phyloP scores from a whole-genome alignment of 2,113 vertebrate species.

The Osmerus mordax region DNA sequence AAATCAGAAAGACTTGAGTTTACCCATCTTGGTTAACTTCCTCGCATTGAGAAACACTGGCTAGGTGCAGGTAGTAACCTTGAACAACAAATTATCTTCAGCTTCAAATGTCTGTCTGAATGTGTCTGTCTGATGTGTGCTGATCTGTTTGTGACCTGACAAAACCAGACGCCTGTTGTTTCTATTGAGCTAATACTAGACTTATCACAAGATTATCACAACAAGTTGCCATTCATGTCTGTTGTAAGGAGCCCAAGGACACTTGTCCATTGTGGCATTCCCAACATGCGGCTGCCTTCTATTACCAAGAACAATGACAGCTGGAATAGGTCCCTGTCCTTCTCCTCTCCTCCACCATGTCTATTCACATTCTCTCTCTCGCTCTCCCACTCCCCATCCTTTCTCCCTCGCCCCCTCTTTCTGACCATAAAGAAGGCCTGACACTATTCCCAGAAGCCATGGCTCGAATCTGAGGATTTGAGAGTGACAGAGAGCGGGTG shows the following conservation, averaged over 20 bases:
- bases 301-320: slow-evolving; percentile 44
- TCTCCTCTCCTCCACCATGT: background rate
- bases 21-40: no score
- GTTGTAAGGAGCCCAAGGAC: slow-evolving; percentile 54
- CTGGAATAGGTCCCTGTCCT: background rate
- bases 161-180: slow-evolving; percentile 38
- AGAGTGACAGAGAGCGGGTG: no score
- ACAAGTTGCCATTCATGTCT: slow-evolving; percentile 45
- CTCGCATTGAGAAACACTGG: no score
- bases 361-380: background rate
- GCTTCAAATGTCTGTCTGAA: no score
- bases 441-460: no score
- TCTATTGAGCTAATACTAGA: slow-evolving; percentile 47
- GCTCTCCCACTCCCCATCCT: background rate
- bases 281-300: slow-evolving; percentile 29
- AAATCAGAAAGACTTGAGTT: no score
- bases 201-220: slow-evolving; percentile 46
- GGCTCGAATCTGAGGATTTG: no score
- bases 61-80: no score
- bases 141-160: slow-evolving; percentile 36
- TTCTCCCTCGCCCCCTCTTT: background rate
- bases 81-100: no score
- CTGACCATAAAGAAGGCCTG: no score
- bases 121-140: no score
- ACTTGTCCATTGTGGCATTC: slow-evolving; percentile 28